A percentile compares a stretch with the other conserved stretches of the same genome.
Conservation (phyloP, 2,113 vertebrate species). For the Anarhynchus alexandrinus region DNA sequence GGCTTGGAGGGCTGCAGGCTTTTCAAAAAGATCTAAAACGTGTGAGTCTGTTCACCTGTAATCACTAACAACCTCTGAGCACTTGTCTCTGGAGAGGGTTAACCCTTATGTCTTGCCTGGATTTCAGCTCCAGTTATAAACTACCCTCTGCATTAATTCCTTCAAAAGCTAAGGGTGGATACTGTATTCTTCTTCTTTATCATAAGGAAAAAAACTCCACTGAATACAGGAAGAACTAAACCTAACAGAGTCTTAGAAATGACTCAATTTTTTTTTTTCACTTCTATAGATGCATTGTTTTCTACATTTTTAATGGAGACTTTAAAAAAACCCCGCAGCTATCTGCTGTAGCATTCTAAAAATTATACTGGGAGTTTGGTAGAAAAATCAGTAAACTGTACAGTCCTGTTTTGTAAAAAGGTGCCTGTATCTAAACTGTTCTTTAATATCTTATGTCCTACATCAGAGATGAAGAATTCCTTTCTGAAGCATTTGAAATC, state of each 20-base stretch:
- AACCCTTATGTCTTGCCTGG: background rate
- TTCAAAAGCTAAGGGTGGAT: background rate
- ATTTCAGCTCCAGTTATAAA: background rate
- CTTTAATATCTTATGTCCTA: background rate
- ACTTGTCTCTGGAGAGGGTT: background rate
- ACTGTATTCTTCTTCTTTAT: background rate
- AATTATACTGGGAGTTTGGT: background rate
- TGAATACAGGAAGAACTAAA: background rate
- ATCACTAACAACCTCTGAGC: background rate
- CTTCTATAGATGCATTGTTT: background rate
- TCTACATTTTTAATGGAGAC: background rate
- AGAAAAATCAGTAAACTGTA: background rate
- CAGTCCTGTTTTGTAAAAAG: background rate
- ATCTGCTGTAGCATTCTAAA: background rate
- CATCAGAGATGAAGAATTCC: background rate
- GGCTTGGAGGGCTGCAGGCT: background rate
- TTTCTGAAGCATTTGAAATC: background rate
- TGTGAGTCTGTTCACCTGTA: background rate
- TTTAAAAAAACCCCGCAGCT: background rate
- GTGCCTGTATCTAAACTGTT: background rate
- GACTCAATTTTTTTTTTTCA: fast-evolving
- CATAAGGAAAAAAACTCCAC: background rate
- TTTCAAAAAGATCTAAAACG: background rate
- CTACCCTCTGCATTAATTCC: background rate
- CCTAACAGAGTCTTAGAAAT: background rate